Percentiles rank a stretch among this genome's conserved stretches.
phyloP scores from a whole-genome alignment of 2,888 invertebrate species.

The Dendrolimus pini region DNA sequence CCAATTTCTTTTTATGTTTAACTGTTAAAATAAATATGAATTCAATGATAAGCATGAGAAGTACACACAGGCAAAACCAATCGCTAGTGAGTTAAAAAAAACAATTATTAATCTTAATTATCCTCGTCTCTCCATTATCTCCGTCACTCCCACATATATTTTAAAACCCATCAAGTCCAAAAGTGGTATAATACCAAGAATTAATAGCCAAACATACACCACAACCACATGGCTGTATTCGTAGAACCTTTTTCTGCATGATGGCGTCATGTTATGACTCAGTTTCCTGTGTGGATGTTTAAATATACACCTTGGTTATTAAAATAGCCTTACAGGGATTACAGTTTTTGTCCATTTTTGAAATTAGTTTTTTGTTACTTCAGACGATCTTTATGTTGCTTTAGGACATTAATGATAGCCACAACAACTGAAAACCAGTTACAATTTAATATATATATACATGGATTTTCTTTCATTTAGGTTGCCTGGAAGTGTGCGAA shows the following conservation, averaged over 20 bases:
- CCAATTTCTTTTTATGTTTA: too few relatives aligned
- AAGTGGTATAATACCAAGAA: neutral
- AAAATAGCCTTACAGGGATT: neutral
- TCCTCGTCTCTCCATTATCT: neutral
- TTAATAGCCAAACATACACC: neutral
- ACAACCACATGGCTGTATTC: neutral
- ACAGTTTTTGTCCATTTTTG: neutral
- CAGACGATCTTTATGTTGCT: too few relatives aligned
- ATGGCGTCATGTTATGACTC: slow-evolving; percentile 1
- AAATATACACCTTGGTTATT: neutral
- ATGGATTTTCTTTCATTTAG: too few relatives aligned
- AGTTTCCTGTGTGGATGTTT: neutral
- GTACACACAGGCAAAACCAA: too few relatives aligned
- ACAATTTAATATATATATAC: too few relatives aligned
- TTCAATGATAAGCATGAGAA: too few relatives aligned
- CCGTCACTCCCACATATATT: neutral
- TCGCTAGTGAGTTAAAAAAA: too few relatives aligned
- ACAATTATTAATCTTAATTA: too few relatives aligned
- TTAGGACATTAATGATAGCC: too few relatives aligned
- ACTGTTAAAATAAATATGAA: too few relatives aligned
- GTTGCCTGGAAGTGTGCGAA: too few relatives aligned
- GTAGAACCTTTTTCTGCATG: neutral
- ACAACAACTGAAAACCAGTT: too few relatives aligned
- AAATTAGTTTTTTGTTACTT: neutral
- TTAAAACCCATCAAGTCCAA: neutral